Evolutionary conservation across 1,140 invertebrate species (phyloP).

Genomic region (Papilio machaon): DNA sequence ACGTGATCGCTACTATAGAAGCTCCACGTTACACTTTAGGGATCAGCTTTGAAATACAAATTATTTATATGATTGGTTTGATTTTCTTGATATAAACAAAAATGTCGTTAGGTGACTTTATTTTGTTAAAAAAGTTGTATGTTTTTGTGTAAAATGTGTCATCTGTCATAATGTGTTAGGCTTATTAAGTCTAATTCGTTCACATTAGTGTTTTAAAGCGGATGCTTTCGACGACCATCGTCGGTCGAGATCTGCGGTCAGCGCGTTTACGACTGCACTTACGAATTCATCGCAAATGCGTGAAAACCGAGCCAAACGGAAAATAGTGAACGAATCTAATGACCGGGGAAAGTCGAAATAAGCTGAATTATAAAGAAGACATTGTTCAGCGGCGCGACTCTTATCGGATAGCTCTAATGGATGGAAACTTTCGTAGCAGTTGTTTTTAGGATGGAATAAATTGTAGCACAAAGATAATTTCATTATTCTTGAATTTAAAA

Average conservation of each 20-base stretch:
- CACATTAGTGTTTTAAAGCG: constrained; percentile 11
- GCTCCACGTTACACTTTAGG: constrained; percentile 21
- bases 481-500: too few relatives aligned
- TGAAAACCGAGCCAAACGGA: constrained; percentile 60
- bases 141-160: not conserved
- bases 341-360: constrained; percentile 65
- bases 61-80: not conserved
- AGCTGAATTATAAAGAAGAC: constrained; percentile 57
- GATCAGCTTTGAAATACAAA: not conserved
- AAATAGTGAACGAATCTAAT: constrained; percentile 68
- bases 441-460: not conserved
- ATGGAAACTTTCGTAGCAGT: not conserved
- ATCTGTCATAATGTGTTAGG: not conserved
- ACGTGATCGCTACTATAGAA: constrained; percentile 53
- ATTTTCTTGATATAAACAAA: not conserved
- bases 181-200: constrained; percentile 20
- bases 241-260: constrained; percentile 56
- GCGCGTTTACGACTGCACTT: constrained; percentile 60
- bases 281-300: constrained; percentile 60
- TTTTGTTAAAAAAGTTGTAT: not conserved
- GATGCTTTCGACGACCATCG: constrained; percentile 1
- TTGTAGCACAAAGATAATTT: not conserved
- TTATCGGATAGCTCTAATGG: constrained; percentile 7
- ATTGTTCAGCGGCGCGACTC: constrained; percentile 11
- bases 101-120: not conserved